Evolutionary conservation across 2,113 vertebrate species (phyloP), one percentile per base, ranked within the genome.

Genomic region (Axis porcinus): DNA sequence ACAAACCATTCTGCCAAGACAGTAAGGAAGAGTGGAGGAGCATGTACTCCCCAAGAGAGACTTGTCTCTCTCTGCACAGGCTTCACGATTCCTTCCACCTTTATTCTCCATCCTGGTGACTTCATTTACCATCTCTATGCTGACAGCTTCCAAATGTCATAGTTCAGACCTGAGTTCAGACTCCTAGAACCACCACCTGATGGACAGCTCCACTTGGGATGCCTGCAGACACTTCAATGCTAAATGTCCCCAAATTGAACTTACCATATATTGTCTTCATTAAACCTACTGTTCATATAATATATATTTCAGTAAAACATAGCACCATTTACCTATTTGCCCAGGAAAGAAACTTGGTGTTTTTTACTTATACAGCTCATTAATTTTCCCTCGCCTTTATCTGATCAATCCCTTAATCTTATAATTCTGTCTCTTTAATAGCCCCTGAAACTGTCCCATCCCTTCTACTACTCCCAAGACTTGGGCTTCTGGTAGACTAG

Each of bases 231-330:
- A 17, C 7, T 5, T 21, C 5, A 33, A 3, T 8, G 12, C 17
- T 30, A 92, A 60, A 60, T 90, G 45, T 11, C 90, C 50, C 60
- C 4, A 60, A 47, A 8, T 62, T 70, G n/a, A 89, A 76, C 2
- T 84, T 93, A n/a, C 4, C 13, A 55, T 13, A 21, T 58, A 12
- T 10, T 19, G 43, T 47, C 17, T 86, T 94, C n/a, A 62, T 55
- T 87, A 95, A 96, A 89, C 13, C 36, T 36, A 10, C 33, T 87
- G 95, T 89, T 89, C 19, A 58, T 36, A 28, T 43, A 55, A 43
- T 50, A 67, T 64, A 36, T 23, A 89, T 33, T 83, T 67, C 13
- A 83, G 9, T 30, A 78, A 83, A 88, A 62, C 40, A 19, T 33
- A 47, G 64, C n/a, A 90, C 64, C 57, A 57, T 84, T 95, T 85